Base-by-base conservation (phyloP, 2,888 invertebrate genomes). In the Argyra leucocephala region DNA sequence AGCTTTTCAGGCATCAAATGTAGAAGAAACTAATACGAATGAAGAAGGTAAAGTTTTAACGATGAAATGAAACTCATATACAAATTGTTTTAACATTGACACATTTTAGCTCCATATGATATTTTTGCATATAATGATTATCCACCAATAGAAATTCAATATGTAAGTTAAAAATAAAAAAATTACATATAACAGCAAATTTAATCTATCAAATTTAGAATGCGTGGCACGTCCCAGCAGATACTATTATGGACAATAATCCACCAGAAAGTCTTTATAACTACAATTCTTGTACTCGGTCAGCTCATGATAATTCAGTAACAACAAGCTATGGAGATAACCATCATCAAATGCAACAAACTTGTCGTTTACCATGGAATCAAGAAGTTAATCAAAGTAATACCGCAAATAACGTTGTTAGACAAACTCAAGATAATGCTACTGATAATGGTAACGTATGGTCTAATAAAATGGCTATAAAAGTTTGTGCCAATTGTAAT, bases 1-100 rank as follows among this genome's bases (percentile, higher is more conserved):
- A 63, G 70, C 70, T 12, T 69, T 70, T 63, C 70, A 70, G 65
- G 67, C 67, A 0, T 65, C 66, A 10, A 64, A 58, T 37, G 24
- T 36, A 58, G 69, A 69, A 22, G 68, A 68, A 22, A 64, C 63
- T 18, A 61, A 64, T 3, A 63, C 36, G n/a, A 59, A 59, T 26
- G 62, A 65, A 58, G 62, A 65, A n/a, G 62, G 65, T 67, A 48
- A 59, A 57, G 61, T 5, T 57, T 23, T 21, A 48, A 22, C 2
- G 59, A 48, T 58, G 61, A 37, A 48, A 63, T 23, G 57, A 57
- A 63, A 63, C 24, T 12, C 23, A 23, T 59, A 59, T 5, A 22
- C 1, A 58, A 58, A 7, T 22, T 58, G 10, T 59, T 23, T 18
- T 57, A n/a, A n/a, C 21, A 1, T 22, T 57, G 3, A 22, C 12